These are phyloP conservation scores for Pristionchus arcanus DNA, from an alignment of 2,888 invertebrate species.

Conservation along the genomic window DNA sequence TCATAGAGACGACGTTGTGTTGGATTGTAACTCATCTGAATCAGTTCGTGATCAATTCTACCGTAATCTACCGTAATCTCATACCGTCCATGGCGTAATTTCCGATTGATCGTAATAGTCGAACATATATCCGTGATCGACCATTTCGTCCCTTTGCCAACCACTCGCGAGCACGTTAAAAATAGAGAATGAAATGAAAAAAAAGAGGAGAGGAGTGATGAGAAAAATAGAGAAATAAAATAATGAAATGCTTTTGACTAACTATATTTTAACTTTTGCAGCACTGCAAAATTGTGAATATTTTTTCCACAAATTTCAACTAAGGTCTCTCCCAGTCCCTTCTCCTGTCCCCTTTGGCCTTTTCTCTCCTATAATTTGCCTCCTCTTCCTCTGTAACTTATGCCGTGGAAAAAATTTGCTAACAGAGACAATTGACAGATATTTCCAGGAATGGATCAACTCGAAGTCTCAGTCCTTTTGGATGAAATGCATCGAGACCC, in stretches of 20 bases:
- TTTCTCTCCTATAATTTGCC: not conserved
- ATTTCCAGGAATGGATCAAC: not conserved
- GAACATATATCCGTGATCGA: conserved; percentile 21
- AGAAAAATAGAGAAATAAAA: not conserved
- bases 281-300: not conserved
- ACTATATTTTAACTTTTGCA: not conserved
- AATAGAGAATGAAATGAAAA: not conserved
- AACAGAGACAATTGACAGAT: not conserved
- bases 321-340: not conserved
- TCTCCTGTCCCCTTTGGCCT: not conserved
- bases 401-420: too few relatives aligned
- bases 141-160: conserved; percentile 8
- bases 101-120: conserved; percentile 8
- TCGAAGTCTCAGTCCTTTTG: not conserved
- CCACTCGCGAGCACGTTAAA: conserved; percentile 3
- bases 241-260: not conserved
- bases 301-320: not conserved
- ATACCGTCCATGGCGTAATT: conserved; percentile 27
- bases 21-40: conserved; percentile 18
- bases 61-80: conserved; percentile 4
- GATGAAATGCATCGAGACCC: not conserved
- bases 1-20: conserved; percentile 12
- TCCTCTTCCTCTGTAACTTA: too few relatives aligned
- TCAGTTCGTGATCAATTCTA: not conserved
- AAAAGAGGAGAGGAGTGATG: not conserved